Conservation (phyloP, 2,113 vertebrate genomes). For the Crotalus tigris region DNA sequence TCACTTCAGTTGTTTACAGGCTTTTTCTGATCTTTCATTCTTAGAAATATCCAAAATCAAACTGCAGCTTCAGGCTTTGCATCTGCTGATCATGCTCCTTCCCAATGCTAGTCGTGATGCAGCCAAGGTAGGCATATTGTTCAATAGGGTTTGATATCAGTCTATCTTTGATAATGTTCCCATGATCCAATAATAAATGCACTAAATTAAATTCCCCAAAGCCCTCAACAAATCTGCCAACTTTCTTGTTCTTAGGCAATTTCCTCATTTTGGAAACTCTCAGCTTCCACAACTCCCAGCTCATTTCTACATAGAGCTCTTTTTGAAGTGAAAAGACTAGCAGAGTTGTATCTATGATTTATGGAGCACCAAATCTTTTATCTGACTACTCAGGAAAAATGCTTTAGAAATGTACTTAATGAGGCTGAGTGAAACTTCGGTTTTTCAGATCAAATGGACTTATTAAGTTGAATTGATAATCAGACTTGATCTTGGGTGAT, state of each 20-base stretch:
- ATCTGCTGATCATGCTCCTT: constrained; percentile 88
- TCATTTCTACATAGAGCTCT: neutral
- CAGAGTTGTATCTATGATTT: constrained; percentile 4
- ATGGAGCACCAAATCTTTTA: neutral
- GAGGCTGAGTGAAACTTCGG: neutral
- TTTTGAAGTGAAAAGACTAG: neutral
- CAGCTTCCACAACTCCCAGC: neutral
- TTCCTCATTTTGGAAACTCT: neutral
- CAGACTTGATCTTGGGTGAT: neutral
- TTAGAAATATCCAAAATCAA: constrained; percentile 82
- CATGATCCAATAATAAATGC: neutral
- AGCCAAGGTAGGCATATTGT: constrained; percentile 77
- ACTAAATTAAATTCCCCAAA: neutral
- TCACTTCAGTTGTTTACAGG: neutral
- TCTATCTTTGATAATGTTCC: constrained; percentile 21
- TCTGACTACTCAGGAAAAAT: neutral
- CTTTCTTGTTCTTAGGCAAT: neutral
- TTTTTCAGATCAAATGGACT: neutral
- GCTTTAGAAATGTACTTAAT: neutral
- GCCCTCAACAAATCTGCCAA: neutral
- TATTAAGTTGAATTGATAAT: neutral
- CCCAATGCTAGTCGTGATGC: constrained; percentile 88
- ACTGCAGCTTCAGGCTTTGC: constrained; percentile 90
- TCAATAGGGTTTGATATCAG: neutral
- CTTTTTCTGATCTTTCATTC: constrained; percentile 49